Evolutionary conservation across 2,888 invertebrate species (phyloP).

Genomic region (Polia nebulosa): DNA sequence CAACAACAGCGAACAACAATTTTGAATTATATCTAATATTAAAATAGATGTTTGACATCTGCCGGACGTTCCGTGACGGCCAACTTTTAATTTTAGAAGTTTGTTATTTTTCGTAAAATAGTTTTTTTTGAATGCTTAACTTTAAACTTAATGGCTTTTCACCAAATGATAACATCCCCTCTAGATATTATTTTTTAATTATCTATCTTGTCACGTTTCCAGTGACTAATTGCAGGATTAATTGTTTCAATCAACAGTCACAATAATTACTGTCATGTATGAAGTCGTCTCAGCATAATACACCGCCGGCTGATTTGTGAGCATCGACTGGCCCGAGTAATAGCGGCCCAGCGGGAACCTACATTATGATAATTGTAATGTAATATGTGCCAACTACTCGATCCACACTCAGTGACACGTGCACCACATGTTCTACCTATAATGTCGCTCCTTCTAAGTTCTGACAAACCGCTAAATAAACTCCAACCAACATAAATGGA

Average conservation of each 20-base stretch:
- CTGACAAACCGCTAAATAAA: constrained; percentile 26
- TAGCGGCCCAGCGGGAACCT: background rate
- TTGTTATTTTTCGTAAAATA: too few species aligned
- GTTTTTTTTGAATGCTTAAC: too few species aligned
- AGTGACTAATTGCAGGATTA: background rate
- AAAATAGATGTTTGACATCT: too few species aligned
- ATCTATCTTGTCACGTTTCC: background rate
- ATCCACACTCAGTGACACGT: background rate
- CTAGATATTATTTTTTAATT: background rate
- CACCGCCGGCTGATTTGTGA: background rate
- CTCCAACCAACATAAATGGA: constrained; percentile 4
- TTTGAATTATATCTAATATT: too few species aligned
- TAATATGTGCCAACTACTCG: background rate
- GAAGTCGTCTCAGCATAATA: constrained; percentile 11
- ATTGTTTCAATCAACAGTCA: constrained; percentile 10
- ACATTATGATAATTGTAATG: constrained; percentile 12
- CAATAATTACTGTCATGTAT: constrained; percentile 6
- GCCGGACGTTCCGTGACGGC: too few species aligned
- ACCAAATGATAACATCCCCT: too few species aligned
- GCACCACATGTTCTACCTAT: background rate
- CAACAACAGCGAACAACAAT: too few species aligned
- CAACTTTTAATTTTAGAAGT: too few species aligned
- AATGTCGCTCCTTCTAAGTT: background rate
- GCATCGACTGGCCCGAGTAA: background rate
- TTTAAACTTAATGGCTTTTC: too few species aligned